Conservation (phyloP, 2,113 vertebrate genomes). For the Solenodon paradoxus region DNA sequence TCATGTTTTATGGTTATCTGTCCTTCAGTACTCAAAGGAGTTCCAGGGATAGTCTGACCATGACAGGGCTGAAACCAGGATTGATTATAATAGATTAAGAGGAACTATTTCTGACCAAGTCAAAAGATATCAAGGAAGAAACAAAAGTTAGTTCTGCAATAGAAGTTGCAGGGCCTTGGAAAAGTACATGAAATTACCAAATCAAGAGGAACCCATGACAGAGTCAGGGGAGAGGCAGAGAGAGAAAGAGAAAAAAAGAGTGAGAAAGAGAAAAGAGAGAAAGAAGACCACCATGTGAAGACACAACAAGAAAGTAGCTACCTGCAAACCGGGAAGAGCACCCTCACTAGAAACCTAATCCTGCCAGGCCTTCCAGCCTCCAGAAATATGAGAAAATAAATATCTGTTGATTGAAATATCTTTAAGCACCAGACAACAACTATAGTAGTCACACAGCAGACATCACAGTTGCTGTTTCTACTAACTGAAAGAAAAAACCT, state of each 20-base stretch:
- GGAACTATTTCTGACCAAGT: neutral
- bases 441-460: neutral
- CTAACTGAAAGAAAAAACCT: neutral
- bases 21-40: neutral
- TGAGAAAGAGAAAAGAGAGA: neutral
- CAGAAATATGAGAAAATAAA: neutral
- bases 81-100: neutral
- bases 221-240: no score
- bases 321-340: neutral
- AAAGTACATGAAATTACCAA: neutral
- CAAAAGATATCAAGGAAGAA: neutral
- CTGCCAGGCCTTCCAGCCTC: neutral
- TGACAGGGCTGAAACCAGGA: no score
- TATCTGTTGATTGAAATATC: neutral
- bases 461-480: neutral
- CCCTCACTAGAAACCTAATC: neutral
- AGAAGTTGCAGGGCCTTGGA: neutral
- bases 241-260: neutral
- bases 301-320: neutral
- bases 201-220: no score
- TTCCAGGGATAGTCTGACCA: neutral
- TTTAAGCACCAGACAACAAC: neutral
- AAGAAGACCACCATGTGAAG: neutral
- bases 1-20: neutral
- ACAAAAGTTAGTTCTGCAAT: neutral